Evolutionary conservation across 2,797 vertebrate species (phyloP), one percentile per base, ranked within the genome.

Genomic region (Phalloptychus januarius): DNA sequence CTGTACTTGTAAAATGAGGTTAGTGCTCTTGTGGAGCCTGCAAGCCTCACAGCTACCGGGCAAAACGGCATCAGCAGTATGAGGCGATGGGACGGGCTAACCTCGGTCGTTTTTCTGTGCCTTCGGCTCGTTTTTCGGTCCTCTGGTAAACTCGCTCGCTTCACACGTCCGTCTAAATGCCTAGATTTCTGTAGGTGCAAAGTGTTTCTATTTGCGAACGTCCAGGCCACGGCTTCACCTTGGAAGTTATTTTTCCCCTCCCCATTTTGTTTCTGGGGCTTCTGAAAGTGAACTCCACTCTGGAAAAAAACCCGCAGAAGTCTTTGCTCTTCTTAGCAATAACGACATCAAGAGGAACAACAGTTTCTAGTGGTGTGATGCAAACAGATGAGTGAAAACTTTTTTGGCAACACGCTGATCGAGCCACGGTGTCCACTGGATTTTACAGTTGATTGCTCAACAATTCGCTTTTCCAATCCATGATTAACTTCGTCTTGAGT

Each of bases 11-110:
- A 94, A 95, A 95, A 95, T 91, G 87, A 94, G 94, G 94, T 95
- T 95, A 95, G 95, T 94, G 91, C 85, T 92, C 92, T 87, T 87
- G 92, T 92, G 87, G 93, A 93, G 88, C 94, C 95, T 92, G 94
- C 84, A 63, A 88, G 91, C 92, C 94, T 93, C 93, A 94, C 93
- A 91, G 89, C 85, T 87, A 76, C 88, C 88, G 67, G 67, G 83
- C 80, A 86, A 90, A 89, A 94, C 88, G 90, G 86, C 92, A 93
- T 93, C 92, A 94, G 94, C 93, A 94, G 94, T 92, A 91, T 91
- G 83, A 91, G 87, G 86, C 23, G 85, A 85, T 76, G 88, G 89
- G 89, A 91, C 86, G 72, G 87, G 83, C 82, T 80, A 79, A 87
- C 83, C 76, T 87, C 89, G 83, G 83, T 80, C 83, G 74, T 71